Conservation (phyloP, 1,140 invertebrate genomes). For the Neodiprion lecontei region DNA sequence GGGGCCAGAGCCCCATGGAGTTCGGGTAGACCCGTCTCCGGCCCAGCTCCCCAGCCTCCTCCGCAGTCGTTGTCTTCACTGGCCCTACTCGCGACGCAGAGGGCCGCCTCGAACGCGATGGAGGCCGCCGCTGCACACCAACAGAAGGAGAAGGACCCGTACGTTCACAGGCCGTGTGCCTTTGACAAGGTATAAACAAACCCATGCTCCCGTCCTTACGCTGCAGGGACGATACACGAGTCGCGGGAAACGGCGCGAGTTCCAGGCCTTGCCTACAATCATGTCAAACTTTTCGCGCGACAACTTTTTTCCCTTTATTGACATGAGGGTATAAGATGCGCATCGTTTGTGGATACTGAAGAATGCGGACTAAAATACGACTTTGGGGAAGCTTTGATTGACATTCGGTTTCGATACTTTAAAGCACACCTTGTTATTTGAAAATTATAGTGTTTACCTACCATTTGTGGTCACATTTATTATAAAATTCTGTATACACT, state of each 20-base stretch:
- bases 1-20: slow-evolving; percentile 64
- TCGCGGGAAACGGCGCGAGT: not conserved
- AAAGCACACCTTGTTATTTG: too few relatives aligned
- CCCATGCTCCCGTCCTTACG: not conserved
- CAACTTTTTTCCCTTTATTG: not conserved
- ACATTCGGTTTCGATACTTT: too few relatives aligned
- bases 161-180: slow-evolving; percentile 59
- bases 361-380: too few relatives aligned
- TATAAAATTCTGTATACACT: too few relatives aligned
- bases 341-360: too few relatives aligned
- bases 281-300: not conserved
- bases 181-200: slow-evolving; percentile 56
- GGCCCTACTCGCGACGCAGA: slow-evolving; percentile 58
- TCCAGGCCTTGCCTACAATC: not conserved
- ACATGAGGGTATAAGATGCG: too few relatives aligned
- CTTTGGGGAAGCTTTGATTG: too few relatives aligned
- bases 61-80: slow-evolving; percentile 58
- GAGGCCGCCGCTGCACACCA: slow-evolving; percentile 59
- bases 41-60: slow-evolving; percentile 61
- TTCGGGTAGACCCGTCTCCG: slow-evolving; percentile 63
- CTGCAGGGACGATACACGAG: not conserved
- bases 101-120: slow-evolving; percentile 59
- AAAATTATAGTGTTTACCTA: too few relatives aligned
- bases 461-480: too few relatives aligned
- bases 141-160: slow-evolving; percentile 57